Conservation (phyloP, 2,113 vertebrate genomes). For the Anolis carolinensis region DNA sequence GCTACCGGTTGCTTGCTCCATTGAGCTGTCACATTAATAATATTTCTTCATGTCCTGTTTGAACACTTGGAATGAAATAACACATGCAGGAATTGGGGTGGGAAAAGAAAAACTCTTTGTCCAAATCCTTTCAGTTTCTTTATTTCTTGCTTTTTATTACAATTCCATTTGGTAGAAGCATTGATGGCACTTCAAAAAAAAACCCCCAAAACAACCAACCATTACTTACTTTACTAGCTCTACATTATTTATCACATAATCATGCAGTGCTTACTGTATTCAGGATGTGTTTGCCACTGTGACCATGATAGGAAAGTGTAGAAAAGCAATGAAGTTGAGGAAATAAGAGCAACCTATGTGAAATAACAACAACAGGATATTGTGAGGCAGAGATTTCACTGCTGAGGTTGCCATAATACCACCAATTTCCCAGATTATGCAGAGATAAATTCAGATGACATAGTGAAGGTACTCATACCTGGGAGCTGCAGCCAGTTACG, state of each 20-base stretch:
- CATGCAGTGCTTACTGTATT: neutral
- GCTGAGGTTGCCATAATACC: neutral
- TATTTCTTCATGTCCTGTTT: neutral
- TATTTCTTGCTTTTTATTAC: neutral
- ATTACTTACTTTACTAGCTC: neutral
- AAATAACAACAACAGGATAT: neutral
- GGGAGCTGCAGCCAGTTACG: neutral
- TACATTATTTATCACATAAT: neutral
- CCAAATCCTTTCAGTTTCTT: neutral
- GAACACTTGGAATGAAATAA: neutral
- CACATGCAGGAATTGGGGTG: neutral
- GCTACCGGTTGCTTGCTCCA: neutral
- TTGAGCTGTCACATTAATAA: neutral
- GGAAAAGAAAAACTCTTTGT: neutral
- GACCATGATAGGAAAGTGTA: neutral
- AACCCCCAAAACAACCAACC: no score
- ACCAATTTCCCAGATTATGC: neutral
- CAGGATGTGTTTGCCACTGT: neutral
- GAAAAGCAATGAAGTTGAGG: neutral
- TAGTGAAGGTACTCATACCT: neutral
- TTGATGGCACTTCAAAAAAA: neutral
- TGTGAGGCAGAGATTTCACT: neutral
- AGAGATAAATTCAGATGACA: neutral
- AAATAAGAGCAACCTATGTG: neutral
- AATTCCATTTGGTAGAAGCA: neutral